A percentile compares a stretch with the other conserved stretches of the same genome.
Evolutionary conservation across 2,888 invertebrate genomes (phyloP).

Genomic region (Lasioglossum zephyrum): DNA sequence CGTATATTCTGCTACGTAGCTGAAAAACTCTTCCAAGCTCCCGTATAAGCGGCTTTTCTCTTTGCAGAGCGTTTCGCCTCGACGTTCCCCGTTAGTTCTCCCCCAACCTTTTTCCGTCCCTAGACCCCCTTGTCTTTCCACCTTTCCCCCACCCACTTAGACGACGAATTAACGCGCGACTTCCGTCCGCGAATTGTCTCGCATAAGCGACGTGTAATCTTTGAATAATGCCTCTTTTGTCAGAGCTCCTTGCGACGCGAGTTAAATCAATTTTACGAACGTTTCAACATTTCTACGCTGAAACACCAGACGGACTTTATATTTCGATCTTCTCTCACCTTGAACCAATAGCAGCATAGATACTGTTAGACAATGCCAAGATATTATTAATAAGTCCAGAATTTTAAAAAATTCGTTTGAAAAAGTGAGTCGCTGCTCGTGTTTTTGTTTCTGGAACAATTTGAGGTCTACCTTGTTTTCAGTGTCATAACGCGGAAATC

Average conservation of each 20-base stretch:
- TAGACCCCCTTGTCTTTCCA: neutral
- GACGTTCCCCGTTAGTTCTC: constrained; percentile 40
- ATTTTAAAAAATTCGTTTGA: neutral
- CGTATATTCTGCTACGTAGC: constrained; percentile 59
- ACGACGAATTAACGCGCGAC: constrained; percentile 57
- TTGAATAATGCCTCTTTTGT: constrained; percentile 41
- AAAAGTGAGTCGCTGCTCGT: neutral
- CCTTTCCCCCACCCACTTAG: constrained; percentile 34
- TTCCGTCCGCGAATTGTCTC: constrained; percentile 62
- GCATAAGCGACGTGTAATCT: constrained; percentile 51
- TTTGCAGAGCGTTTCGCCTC: constrained; percentile 55
- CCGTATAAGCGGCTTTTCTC: constrained; percentile 65
- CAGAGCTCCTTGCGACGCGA: constrained; percentile 16
- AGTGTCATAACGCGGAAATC: neutral
- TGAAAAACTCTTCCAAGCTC: constrained; percentile 58
- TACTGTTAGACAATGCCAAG: neutral
- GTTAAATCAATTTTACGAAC: constrained; percentile 32
- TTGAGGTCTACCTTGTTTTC: neutral
- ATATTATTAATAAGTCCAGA: neutral
- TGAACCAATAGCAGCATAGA: neutral
- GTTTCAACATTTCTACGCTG: neutral
- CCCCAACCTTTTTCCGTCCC: neutral
- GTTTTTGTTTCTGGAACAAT: neutral
- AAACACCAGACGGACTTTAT: neutral
- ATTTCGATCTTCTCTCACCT: neutral